These are phyloP conservation scores for Kradibia gibbosae DNA, from an alignment of 1,140 invertebrate genomes.

Conservation along the genomic window DNA sequence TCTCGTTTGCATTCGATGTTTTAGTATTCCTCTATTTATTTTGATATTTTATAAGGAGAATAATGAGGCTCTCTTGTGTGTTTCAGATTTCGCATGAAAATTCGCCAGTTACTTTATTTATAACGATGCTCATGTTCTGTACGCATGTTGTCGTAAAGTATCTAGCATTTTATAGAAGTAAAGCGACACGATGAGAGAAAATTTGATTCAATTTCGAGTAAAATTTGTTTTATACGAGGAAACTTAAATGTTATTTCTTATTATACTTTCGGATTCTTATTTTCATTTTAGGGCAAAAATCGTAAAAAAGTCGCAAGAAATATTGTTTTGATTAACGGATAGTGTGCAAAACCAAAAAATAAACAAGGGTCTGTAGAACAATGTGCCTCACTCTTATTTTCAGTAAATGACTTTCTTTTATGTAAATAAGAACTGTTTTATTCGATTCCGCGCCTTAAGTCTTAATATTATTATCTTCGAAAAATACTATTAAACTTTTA, in stretches of 20 bases:
- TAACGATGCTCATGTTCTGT: not conserved
- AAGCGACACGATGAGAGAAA: not conserved
- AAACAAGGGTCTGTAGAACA: not conserved
- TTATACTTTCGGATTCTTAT: no score
- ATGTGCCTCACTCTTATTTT: not conserved
- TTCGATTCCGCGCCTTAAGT: not conserved
- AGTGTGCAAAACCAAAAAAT: not conserved
- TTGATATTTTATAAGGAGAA: not conserved
- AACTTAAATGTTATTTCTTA: not conserved
- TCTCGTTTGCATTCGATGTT: not conserved
- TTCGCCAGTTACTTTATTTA: not conserved
- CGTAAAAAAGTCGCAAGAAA: not conserved
- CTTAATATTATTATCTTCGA: not conserved
- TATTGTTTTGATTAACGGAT: conserved; percentile 13
- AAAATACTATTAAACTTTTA: not conserved
- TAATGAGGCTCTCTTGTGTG: not conserved
- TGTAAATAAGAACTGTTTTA: not conserved
- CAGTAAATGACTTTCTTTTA: not conserved
- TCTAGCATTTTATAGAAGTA: not conserved
- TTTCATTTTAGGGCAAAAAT: not conserved
- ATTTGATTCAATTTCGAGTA: not conserved
- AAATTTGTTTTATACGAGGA: not conserved
- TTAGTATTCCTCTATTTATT: not conserved
- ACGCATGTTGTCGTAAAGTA: not conserved
- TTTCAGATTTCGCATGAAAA: not conserved